A percentile compares a stretch with the other conserved stretches of the same genome.
Evolutionary conservation across 2,888 invertebrate genomes (phyloP).

Genomic region (Ferrisia virgata): DNA sequence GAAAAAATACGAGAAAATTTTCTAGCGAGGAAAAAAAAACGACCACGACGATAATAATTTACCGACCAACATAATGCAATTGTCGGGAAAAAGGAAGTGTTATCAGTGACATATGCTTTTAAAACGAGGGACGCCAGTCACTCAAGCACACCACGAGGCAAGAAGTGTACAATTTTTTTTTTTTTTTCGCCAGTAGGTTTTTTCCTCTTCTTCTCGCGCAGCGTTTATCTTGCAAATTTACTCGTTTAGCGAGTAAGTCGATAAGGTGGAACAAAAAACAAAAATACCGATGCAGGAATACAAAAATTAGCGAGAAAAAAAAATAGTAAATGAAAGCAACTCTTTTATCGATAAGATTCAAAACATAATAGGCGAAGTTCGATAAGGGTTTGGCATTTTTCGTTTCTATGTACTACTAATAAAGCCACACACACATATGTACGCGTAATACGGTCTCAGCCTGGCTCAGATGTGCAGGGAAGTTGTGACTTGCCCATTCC

Average conservation of each 20-base stretch:
- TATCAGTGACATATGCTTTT: slow-evolving; percentile 20
- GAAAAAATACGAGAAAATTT: slow-evolving; percentile 2
- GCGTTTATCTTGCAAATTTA: neutral
- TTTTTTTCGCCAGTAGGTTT: neutral
- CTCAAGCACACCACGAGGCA: neutral
- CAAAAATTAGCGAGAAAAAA: no score
- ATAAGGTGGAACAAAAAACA: neutral
- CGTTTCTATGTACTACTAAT: no score
- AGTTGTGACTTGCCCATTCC: no score
- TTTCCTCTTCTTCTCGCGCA: neutral
- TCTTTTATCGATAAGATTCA: no score
- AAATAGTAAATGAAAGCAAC: no score
- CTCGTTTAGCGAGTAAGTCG: neutral
- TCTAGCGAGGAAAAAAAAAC: neutral
- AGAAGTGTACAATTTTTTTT: neutral
- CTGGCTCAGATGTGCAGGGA: no score
- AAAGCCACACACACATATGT: no score
- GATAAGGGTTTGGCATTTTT: no score
- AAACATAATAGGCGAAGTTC: no score
- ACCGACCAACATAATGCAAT: neutral
- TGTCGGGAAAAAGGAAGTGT: slow-evolving; percentile 6
- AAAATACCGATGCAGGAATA: neutral
- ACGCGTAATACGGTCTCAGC: no score
- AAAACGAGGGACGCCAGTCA: neutral
- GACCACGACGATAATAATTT: neutral